Base-by-base conservation (phyloP, 2,113 vertebrate species). In the Paraplagusia blochii region DNA sequence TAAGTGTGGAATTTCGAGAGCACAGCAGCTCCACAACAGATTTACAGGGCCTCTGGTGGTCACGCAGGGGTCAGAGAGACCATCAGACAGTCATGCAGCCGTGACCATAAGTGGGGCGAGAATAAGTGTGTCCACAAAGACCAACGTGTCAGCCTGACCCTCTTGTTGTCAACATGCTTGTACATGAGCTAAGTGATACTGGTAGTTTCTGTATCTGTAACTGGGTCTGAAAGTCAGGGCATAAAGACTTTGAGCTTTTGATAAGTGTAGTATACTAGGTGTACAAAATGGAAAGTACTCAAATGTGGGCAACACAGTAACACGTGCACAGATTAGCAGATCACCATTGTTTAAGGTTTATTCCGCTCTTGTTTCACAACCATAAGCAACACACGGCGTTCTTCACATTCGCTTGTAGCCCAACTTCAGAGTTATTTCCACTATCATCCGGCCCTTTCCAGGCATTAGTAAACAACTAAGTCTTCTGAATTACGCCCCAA, bases 401-500 rank as follows among this genome's bases (percentile, higher is more conserved):
- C 63, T 58, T 22, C 36, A 51, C 62, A 54, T 56, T 52, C 39
- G 47, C 6, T 29, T 29, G 22, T 6, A 29, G 22, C 22, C 6
- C 22, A 29, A 29, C 22, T 29, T 4, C 22, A 29, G 22, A 29
- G 22, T 29, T 29, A 29, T 29, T 29, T 29, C 22, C 6, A 29
- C 6, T 29, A 29, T 29, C 22, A 4, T 29, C 22, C 22, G 2
- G 6, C 6, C 3, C 22, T 29, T 29, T 29, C 6, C 22, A 19
- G 65, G 55, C 47, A 60, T n/a, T 44, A 58, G 47, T 76, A 72
- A 74, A 63, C 53, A 59, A 53, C 22, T 39, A 44, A 58, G 40
- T 49, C 61, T 56, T 45, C 71, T 77, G 56, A 60, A 61, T 57
- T 50, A 72, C 54, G 50, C 50, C 69, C 45, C 61, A 72, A 59